These are phyloP conservation scores for Zapornia atra DNA, from an alignment of 2,113 vertebrate genomes.

Conservation along the genomic window DNA sequence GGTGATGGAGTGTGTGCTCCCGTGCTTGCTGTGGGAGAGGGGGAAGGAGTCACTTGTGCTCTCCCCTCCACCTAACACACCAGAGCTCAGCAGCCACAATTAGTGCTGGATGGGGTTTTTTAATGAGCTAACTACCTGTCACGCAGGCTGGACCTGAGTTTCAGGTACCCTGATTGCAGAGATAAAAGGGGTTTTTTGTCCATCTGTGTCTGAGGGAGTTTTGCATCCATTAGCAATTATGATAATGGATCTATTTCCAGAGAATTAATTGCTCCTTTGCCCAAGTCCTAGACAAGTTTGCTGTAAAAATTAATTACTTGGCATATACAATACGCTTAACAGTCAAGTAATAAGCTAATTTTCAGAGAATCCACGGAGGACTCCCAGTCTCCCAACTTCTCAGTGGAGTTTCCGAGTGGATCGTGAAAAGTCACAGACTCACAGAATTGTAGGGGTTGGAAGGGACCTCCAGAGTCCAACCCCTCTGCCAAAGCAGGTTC, in stretches of 20 bases:
- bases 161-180: not conserved
- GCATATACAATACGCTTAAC: constrained; percentile 43
- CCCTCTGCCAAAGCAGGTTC: no score
- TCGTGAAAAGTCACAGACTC: not conserved
- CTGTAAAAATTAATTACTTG: constrained; percentile 74
- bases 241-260: constrained; percentile 52
- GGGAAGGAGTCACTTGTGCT: not conserved
- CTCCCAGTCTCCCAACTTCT: not conserved
- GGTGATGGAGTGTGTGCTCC: not conserved
- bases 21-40: not conserved
- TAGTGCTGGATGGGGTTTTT: not conserved
- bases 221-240: constrained; percentile 65
- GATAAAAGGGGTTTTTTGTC: constrained; percentile 33
- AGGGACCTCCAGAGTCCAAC: no score
- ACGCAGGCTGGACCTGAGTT: not conserved
- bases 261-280: constrained; percentile 65
- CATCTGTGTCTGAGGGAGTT: constrained; percentile 27
- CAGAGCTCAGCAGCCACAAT: not conserved
- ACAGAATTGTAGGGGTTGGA: no score
- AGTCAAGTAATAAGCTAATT: constrained; percentile 60
- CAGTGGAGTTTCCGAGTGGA: not conserved
- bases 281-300: constrained; percentile 49
- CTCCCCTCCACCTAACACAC: not conserved
- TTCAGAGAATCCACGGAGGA: constrained; percentile 1
- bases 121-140: not conserved